A percentile compares a stretch with the other conserved stretches of the same genome.
These are phyloP conservation scores for Heliconius ismenius DNA, from an alignment of 2,888 invertebrate genomes.

Conservation along the genomic window DNA sequence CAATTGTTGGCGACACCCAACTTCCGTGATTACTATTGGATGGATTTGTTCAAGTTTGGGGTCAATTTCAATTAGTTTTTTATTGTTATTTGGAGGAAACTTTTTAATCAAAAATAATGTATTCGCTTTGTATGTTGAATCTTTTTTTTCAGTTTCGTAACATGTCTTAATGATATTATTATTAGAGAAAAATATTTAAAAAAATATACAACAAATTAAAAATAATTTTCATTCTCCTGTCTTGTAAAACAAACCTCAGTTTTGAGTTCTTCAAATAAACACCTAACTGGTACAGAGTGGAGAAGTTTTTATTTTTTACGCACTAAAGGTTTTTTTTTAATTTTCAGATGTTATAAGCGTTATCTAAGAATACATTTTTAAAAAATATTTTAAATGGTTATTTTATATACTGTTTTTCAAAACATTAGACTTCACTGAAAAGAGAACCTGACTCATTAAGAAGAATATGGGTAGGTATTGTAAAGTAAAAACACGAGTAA, in stretches of 20 bases:
- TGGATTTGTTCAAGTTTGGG: not conserved
- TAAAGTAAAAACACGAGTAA: constrained; percentile 47
- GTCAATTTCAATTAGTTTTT: not conserved
- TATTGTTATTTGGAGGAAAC: not conserved
- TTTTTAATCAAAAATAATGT: not conserved
- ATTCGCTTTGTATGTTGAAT: not conserved
- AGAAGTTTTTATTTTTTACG: no score
- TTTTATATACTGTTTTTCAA: no score
- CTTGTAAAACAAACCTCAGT: not conserved
- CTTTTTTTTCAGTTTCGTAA: not conserved
- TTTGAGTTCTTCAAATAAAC: not conserved
- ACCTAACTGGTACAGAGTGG: no score
- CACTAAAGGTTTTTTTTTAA: no score
- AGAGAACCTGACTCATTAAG: constrained; percentile 25
- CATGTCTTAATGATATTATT: not conserved
- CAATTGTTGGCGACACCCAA: constrained; percentile 35
- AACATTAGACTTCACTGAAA: no score
- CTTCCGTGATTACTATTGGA: constrained; percentile 32
- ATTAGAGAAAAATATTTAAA: no score
- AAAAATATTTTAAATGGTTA: no score
- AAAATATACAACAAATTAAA: no score
- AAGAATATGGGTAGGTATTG: constrained; percentile 22
- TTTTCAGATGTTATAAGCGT: no score
- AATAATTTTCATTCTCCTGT: no score
- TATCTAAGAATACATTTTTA: no score